Evolutionary conservation across 1,140 invertebrate species (phyloP).

Genomic region (Brachionus koreanus): DNA sequence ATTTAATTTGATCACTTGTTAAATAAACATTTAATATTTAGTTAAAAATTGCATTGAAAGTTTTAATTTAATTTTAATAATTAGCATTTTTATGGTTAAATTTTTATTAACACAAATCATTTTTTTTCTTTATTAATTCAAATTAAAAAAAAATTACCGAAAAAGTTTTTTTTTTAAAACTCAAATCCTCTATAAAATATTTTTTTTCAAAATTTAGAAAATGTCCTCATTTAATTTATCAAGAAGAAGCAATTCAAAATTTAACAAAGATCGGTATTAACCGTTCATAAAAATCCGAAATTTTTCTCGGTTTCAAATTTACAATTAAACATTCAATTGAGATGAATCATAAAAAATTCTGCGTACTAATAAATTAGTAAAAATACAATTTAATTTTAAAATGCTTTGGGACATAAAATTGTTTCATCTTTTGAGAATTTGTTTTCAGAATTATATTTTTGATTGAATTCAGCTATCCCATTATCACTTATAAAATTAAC

Average conservation of each 20-base stretch:
- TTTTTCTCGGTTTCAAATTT: background rate
- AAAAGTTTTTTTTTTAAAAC: background rate
- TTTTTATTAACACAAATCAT: background rate
- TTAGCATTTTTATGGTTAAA: background rate
- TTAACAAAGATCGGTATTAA: background rate
- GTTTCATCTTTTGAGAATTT: background rate
- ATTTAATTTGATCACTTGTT: too few relatives aligned
- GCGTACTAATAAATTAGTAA: background rate
- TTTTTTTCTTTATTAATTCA: background rate
- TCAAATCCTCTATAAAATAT: background rate
- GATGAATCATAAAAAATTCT: background rate
- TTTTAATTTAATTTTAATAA: too few relatives aligned
- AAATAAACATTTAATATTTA: background rate
- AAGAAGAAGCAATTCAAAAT: background rate
- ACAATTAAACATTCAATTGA: background rate
- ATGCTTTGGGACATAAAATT: background rate
- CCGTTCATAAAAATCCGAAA: background rate
- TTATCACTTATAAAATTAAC: background rate
- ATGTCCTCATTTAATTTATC: background rate
- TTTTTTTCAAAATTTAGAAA: background rate
- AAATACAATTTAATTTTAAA: background rate
- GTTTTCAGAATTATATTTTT: background rate
- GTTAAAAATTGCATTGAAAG: background rate
- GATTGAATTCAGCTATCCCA: background rate
- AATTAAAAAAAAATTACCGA: too few relatives aligned